These are phyloP conservation scores for Meandrusa payeni DNA, from an alignment of 2,888 invertebrate species.

Conservation along the genomic window DNA sequence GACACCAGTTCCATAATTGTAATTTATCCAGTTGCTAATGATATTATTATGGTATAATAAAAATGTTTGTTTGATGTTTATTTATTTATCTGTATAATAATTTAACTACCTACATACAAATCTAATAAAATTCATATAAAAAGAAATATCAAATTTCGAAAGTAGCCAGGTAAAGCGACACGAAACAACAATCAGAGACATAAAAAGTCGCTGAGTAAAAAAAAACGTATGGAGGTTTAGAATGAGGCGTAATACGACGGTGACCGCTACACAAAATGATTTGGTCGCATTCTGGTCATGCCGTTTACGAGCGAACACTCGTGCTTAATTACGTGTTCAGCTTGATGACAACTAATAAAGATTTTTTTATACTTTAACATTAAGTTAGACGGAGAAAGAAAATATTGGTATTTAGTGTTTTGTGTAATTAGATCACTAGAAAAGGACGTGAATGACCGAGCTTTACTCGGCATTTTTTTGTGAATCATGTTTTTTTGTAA, in stretches of 20 bases:
- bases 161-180: conserved; percentile 2
- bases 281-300: conserved; percentile 69
- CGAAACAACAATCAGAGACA: conserved; percentile 3
- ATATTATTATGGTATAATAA: too few relatives aligned
- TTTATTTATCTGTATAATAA: too few relatives aligned
- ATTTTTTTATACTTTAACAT: conserved; percentile 40
- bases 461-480: too few relatives aligned
- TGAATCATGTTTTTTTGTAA: too few relatives aligned
- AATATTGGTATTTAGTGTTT: not conserved
- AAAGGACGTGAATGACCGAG: too few relatives aligned
- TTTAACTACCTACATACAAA: too few relatives aligned
- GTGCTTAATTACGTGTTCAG: conserved; percentile 60
- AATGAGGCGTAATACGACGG: conserved; percentile 43
- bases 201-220: conserved; percentile 32
- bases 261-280: conserved; percentile 65
- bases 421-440: too few relatives aligned
- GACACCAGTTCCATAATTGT: too few relatives aligned
- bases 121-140: too few relatives aligned
- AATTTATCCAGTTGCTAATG: too few relatives aligned
- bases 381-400: conserved; percentile 17
- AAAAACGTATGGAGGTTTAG: conserved; percentile 28
- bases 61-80: too few relatives aligned
- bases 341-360: conserved; percentile 35
- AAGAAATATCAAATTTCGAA: too few relatives aligned
- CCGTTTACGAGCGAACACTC: conserved; percentile 53